A percentile compares a stretch with the other conserved stretches of the same genome.
Evolutionary conservation across 2,113 vertebrate genomes (phyloP).

Genomic region (Rhegmatorhina hoffmannsi): DNA sequence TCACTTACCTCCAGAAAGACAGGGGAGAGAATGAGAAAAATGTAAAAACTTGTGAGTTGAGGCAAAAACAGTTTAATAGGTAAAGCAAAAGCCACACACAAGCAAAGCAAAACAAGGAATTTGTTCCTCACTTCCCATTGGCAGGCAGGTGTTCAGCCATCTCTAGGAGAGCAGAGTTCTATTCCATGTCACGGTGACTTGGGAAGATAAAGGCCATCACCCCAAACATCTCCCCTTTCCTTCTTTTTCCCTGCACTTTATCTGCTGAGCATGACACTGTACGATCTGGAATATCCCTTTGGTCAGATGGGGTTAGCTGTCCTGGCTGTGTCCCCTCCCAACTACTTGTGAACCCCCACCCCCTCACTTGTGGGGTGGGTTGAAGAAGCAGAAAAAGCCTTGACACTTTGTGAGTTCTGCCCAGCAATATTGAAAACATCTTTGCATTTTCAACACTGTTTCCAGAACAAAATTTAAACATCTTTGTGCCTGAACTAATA

Average conservation of each 20-base stretch:
- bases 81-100: background rate
- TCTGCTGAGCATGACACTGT: background rate
- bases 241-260: background rate
- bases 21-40: background rate
- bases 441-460: background rate
- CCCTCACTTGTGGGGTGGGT: no score
- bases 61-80: background rate
- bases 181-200: accelerated
- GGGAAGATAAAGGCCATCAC: background rate
- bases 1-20: background rate
- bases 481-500: background rate
- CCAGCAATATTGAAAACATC: background rate
- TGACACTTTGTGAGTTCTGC: background rate
- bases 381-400: background rate
- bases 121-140: accelerated
- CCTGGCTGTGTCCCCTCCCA: background rate
- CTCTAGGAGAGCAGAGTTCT: background rate
- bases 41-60: background rate
- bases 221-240: accelerated
- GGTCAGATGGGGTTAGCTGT: background rate
- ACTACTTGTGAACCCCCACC: accelerated
- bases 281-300: background rate
- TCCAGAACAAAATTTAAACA: background rate
- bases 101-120: background rate
- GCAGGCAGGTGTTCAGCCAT: background rate